A percentile compares a stretch with the other conserved stretches of the same genome.
Conservation (phyloP, 2,113 vertebrate genomes). For the Origma solitaria region DNA sequence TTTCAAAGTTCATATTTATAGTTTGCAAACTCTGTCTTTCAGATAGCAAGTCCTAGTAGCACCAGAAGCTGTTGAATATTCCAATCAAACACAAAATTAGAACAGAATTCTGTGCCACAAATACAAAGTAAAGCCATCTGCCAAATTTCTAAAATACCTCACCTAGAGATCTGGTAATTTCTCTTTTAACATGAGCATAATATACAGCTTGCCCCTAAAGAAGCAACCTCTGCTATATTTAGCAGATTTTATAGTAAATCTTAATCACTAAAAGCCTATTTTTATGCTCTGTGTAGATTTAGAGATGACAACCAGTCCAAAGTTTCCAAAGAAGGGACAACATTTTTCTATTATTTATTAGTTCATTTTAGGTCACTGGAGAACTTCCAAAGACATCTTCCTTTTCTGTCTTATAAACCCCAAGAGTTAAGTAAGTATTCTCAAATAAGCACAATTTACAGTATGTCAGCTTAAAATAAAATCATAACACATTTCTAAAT, state of each 20-base stretch:
- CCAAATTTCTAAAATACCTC: conserved; percentile 65
- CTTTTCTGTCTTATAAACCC: conserved; percentile 46
- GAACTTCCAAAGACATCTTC: conserved; percentile 41
- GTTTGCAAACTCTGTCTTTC: conserved; percentile 66
- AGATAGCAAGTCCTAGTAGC: conserved; percentile 67
- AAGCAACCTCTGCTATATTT: conserved; percentile 26
- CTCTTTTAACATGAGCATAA: conserved; percentile 55
- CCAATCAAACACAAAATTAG: conserved; percentile 68
- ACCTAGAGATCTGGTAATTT: conserved; percentile 66
- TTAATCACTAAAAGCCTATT: not conserved
- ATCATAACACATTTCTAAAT: conserved; percentile 73
- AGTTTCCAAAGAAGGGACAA: not conserved
- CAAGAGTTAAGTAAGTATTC: conserved; percentile 66
- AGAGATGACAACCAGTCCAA: not conserved
- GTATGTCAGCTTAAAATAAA: conserved; percentile 71
- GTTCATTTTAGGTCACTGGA: conserved; percentile 48
- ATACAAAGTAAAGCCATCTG: conserved; percentile 77
- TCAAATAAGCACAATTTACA: conserved; percentile 63
- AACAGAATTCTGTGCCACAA: conserved; percentile 64
- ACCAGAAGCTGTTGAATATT: conserved; percentile 68
- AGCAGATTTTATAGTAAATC: not conserved
- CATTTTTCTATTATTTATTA: conserved; percentile 43
- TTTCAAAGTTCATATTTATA: conserved; percentile 69
- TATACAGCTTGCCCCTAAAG: not conserved
- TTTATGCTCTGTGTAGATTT: not conserved